Conservation (phyloP, 2,888 invertebrate species). For the Lasioglossum leucozonium region DNA sequence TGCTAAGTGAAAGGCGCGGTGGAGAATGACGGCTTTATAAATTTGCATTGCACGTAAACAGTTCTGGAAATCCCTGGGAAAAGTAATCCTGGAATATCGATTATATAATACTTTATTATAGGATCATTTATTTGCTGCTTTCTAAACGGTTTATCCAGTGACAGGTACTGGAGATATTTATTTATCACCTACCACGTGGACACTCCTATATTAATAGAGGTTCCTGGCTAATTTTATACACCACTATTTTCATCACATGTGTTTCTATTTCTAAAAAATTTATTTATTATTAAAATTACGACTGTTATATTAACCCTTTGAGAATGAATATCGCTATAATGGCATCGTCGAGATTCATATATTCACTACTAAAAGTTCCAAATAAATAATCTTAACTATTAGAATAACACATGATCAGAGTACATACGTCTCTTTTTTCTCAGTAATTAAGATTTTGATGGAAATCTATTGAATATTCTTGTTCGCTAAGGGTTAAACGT, state of each 20-base stretch:
- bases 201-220: neutral
- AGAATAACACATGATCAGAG: too few relatives aligned
- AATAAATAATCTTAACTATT: too few relatives aligned
- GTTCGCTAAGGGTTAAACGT: neutral
- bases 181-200: neutral
- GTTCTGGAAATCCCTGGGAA: neutral
- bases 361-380: too few relatives aligned
- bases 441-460: neutral
- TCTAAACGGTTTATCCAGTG: neutral
- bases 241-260: too few relatives aligned
- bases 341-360: too few relatives aligned
- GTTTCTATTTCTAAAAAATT: neutral
- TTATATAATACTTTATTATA: neutral
- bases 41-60: neutral
- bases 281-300: neutral
- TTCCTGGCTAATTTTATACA: neutral
- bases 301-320: too few relatives aligned
- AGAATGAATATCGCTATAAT: too few relatives aligned
- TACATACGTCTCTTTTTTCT: too few relatives aligned
- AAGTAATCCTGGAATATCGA: neutral
- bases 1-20: constrained; percentile 25
- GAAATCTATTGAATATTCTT: neutral
- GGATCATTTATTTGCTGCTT: neutral
- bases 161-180: neutral
- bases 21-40: neutral